phyloP scores from a whole-genome alignment of 23 tunicate species.

The Ascidia mentula region DNA sequence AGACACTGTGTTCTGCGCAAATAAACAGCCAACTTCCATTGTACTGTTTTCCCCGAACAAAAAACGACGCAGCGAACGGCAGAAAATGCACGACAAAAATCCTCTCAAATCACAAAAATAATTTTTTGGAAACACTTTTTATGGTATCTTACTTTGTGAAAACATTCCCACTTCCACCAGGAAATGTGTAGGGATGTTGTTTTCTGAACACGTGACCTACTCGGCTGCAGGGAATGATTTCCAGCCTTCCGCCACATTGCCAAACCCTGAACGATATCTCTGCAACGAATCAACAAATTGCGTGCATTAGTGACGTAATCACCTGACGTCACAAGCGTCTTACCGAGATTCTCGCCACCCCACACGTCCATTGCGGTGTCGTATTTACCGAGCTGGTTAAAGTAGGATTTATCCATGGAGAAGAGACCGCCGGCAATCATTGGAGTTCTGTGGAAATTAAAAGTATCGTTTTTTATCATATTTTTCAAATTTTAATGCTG shows the following conservation, averaged over 20 bases:
- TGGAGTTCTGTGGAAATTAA: constrained; percentile 55
- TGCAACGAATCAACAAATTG: constrained; percentile 9
- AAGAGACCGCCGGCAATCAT: constrained; percentile 95
- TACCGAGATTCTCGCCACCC: constrained; percentile 92
- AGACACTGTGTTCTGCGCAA: no score
- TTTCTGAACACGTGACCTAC: constrained; percentile 95
- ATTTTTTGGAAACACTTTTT: no score
- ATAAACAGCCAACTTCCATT: no score
- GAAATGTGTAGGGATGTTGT: constrained; percentile 94
- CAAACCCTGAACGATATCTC: constrained; percentile 93
- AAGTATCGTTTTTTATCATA: no score
- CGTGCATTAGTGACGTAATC: background rate
- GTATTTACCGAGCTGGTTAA: constrained; percentile 76
- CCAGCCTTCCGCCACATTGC: constrained; percentile 93
- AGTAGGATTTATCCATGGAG: constrained; percentile 79
- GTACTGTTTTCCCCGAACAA: no score
- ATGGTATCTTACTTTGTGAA: constrained; percentile 52
- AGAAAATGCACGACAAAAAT: no score
- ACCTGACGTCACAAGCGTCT: background rate
- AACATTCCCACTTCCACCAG: constrained; percentile 91
- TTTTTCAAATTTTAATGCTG: no score
- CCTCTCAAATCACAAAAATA: no score
- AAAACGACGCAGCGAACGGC: no score
- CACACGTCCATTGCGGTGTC: constrained; percentile 91
- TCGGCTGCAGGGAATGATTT: constrained; percentile 87